Percentiles rank a stretch among this genome's conserved stretches.
These are phyloP conservation scores for Drosophila kepulauana DNA, from an alignment of 1,140 invertebrate species.

Conservation along the genomic window DNA sequence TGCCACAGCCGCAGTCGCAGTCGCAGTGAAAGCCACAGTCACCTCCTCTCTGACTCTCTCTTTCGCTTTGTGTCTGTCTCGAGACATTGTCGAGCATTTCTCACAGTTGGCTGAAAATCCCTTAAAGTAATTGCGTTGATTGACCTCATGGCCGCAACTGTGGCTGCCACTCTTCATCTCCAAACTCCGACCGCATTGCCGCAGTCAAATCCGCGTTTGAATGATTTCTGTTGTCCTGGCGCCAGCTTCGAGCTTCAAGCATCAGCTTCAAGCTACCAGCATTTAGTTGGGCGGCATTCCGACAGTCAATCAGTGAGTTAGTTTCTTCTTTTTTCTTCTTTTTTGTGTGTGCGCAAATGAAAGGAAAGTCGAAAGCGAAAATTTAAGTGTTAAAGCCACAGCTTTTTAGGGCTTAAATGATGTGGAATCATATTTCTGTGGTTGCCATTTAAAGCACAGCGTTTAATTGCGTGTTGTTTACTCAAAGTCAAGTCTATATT, in stretches of 20 bases:
- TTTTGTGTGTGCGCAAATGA: too few species aligned
- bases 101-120: slow-evolving; percentile 34
- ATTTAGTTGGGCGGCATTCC: slow-evolving; percentile 18
- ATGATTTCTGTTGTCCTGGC: slow-evolving; percentile 27
- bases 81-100: neutral
- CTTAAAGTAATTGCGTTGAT: slow-evolving; percentile 71
- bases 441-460: slow-evolving; percentile 5
- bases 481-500: slow-evolving; percentile 11
- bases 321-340: slow-evolving; percentile 3
- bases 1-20: slow-evolving; percentile 3
- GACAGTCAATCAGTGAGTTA: slow-evolving; percentile 20
- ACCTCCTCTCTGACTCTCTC: neutral
- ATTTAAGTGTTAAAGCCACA: slow-evolving; percentile 55
- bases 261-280: slow-evolving; percentile 11
- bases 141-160: slow-evolving; percentile 72
- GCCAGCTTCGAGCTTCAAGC: slow-evolving; percentile 6
- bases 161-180: slow-evolving; percentile 26
- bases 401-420: slow-evolving; percentile 60
- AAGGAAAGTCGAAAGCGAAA: slow-evolving; percentile 5
- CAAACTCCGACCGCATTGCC: slow-evolving; percentile 28
- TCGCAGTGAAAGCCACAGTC: neutral
- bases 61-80: neutral
- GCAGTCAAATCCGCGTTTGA: slow-evolving; percentile 70
- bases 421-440: slow-evolving; percentile 42
- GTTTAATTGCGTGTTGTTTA: slow-evolving; percentile 15